These are phyloP conservation scores for Ganaspis sp. DNA, from an alignment of 1,140 invertebrate genomes.

Conservation along the genomic window DNA sequence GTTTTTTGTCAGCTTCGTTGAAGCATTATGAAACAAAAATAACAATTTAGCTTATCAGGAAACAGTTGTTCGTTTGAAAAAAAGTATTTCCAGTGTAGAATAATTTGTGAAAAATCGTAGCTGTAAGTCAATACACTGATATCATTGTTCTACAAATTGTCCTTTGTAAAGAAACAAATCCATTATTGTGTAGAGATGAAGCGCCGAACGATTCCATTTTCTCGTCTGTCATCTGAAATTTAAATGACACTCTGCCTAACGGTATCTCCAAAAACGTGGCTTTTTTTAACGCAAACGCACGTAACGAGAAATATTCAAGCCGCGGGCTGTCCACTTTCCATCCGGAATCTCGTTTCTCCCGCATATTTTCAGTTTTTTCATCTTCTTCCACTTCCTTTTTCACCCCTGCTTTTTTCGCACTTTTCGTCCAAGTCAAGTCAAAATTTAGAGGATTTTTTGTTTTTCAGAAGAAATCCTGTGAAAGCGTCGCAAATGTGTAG, in stretches of 20 bases:
- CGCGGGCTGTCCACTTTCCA: constrained; percentile 6
- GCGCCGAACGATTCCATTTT: neutral
- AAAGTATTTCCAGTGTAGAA: neutral
- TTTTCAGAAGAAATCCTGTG: no score
- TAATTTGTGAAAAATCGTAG: neutral
- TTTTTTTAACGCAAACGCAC: constrained; percentile 3
- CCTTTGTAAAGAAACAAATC: constrained; percentile 13
- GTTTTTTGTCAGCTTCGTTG: neutral
- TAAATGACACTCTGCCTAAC: constrained; percentile 9
- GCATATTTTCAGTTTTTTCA: constrained; percentile 7
- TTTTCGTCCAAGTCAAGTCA: neutral
- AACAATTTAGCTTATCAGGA: neutral
- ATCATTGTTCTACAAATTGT: neutral
- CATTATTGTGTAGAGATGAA: neutral
- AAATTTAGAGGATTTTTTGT: no score
- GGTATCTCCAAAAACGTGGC: neutral
- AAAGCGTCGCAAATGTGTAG: no score
- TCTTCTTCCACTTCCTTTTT: neutral
- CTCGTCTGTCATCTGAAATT: constrained; percentile 13
- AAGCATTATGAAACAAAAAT: constrained; percentile 6
- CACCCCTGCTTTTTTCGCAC: neutral
- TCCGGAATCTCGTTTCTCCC: neutral
- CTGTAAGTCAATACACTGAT: neutral
- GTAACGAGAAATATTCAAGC: constrained; percentile 10
- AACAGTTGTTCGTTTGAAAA: neutral